Percentiles rank a stretch among this genome's conserved stretches.
Evolutionary conservation across 2,797 vertebrate genomes (phyloP).

Genomic region (Sebastes flavidus): DNA sequence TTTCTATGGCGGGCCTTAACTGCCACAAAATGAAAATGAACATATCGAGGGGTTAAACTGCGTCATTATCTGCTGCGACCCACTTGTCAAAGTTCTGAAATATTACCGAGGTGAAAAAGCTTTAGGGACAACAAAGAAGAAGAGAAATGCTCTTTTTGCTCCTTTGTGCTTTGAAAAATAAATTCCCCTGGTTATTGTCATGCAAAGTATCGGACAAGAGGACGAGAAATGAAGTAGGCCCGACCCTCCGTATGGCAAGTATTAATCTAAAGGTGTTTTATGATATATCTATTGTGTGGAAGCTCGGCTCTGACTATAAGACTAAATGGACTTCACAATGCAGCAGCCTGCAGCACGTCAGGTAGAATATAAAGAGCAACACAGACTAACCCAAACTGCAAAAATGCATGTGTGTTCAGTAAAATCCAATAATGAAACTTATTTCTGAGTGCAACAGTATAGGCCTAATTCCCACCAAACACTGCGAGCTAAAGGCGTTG

Average conservation of each 20-base stretch:
- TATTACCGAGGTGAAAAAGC: constrained; percentile 53
- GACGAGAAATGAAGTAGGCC: constrained; percentile 17
- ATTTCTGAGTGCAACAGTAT: rapidly evolving
- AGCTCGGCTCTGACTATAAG: background rate
- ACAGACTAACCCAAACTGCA: background rate
- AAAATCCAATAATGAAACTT: background rate
- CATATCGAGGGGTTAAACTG: constrained; percentile 60
- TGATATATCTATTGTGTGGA: background rate
- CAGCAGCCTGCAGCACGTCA: background rate
- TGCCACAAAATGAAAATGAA: background rate
- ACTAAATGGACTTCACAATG: background rate
- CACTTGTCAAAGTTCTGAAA: constrained; percentile 63
- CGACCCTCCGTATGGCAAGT: background rate
- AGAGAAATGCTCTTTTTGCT: constrained; percentile 54
- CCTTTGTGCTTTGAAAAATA: constrained; percentile 75
- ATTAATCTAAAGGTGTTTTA: constrained; percentile 31
- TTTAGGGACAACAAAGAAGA: constrained; percentile 16
- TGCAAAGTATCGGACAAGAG: constrained; percentile 47
- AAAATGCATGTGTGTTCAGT: background rate
- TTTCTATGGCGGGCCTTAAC: background rate
- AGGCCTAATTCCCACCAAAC: background rate
- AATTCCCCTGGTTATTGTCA: constrained; percentile 61
- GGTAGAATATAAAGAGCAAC: background rate
- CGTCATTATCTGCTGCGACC: constrained; percentile 43
- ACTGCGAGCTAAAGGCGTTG: background rate